phyloP scores from a whole-genome alignment of 2,888 invertebrate genomes.

The Polymixis flavicincta region DNA sequence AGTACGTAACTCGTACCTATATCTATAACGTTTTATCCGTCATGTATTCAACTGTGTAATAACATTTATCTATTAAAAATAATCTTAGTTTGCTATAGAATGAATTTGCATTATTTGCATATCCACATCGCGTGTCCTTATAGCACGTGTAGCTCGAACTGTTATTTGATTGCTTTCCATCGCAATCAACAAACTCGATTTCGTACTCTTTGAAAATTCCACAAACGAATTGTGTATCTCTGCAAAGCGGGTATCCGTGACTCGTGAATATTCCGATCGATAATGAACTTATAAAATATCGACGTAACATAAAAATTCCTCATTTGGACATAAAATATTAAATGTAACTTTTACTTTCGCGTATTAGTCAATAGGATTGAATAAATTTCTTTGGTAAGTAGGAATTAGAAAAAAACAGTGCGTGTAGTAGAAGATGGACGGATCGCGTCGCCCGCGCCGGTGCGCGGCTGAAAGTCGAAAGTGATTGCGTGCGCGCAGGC shows the following conservation, averaged over 20 bases:
- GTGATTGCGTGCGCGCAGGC: conserved; percentile 83
- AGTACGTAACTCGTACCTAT: too few species aligned
- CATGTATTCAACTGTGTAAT: too few species aligned
- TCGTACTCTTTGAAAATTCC: conserved; percentile 59
- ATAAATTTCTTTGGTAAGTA: conserved; percentile 66
- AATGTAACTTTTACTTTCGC: conserved; percentile 69
- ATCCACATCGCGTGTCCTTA: conserved; percentile 35
- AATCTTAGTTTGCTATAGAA: too few species aligned
- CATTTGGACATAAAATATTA: conserved; percentile 21
- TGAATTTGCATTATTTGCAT: too few species aligned
- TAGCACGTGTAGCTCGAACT: conserved; percentile 42
- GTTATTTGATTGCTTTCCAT: conserved; percentile 62
- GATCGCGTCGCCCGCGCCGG: conserved; percentile 49
- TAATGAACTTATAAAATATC: conserved; percentile 14
- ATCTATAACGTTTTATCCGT: too few species aligned
- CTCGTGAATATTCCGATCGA: conserved; percentile 36
- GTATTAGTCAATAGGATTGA: conserved; percentile 65
- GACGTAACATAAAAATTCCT: conserved; percentile 50
- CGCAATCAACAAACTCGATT: conserved; percentile 78
- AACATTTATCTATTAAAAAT: too few species aligned
- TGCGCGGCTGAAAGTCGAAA: conserved; percentile 84
- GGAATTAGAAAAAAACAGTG: conserved; percentile 65
- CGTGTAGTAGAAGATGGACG: conserved; percentile 60
- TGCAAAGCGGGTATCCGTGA: conserved; percentile 27
- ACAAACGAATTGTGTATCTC: conserved; percentile 49